These are phyloP conservation scores for Hormiphora californensis DNA, from an alignment of 37 sponge, comb jelly and placozoan genomes.

Conservation along the genomic window DNA sequence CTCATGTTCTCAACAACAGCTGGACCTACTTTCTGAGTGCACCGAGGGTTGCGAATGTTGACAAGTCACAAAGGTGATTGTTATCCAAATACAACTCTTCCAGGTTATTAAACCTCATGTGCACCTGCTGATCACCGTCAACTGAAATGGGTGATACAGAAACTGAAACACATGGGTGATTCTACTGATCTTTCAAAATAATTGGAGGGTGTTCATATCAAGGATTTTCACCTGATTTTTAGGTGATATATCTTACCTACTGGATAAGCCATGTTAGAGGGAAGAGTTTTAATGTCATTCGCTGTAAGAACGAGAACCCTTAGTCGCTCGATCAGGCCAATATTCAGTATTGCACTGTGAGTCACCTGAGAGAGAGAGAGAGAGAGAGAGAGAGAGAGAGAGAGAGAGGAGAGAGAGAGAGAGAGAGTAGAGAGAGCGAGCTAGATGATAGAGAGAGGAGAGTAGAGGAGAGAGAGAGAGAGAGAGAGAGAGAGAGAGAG, in stretches of 20 bases:
- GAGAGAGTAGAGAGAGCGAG: no score
- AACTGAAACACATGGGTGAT: neutral
- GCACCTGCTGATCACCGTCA: slow-evolving; percentile 5
- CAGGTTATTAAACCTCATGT: slow-evolving; percentile 32
- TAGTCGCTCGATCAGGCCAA: neutral
- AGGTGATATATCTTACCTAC: slow-evolving; percentile 21
- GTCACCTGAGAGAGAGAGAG: slow-evolving; percentile 5
- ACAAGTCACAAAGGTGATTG: slow-evolving; percentile 42
- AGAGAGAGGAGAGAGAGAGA: no score
- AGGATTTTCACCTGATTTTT: neutral
- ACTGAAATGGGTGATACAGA: neutral
- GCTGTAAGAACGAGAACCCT: slow-evolving; percentile 30
- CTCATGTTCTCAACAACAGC: no score
- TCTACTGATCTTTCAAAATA: neutral
- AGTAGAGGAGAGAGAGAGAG: no score
- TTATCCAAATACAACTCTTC: slow-evolving; percentile 28
- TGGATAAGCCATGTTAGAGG: slow-evolving; percentile 49
- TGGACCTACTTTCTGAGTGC: slow-evolving; percentile 48
- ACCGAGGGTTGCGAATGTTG: slow-evolving; percentile 40
- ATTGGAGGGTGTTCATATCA: neutral
- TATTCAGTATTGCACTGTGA: slow-evolving; percentile 36
- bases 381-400: no score
- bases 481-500: no score
- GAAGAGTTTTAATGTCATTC: slow-evolving; percentile 39
- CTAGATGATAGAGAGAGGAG: no score